These are phyloP conservation scores for Ceramica pisi DNA, from an alignment of 2,888 invertebrate genomes.

Conservation along the genomic window DNA sequence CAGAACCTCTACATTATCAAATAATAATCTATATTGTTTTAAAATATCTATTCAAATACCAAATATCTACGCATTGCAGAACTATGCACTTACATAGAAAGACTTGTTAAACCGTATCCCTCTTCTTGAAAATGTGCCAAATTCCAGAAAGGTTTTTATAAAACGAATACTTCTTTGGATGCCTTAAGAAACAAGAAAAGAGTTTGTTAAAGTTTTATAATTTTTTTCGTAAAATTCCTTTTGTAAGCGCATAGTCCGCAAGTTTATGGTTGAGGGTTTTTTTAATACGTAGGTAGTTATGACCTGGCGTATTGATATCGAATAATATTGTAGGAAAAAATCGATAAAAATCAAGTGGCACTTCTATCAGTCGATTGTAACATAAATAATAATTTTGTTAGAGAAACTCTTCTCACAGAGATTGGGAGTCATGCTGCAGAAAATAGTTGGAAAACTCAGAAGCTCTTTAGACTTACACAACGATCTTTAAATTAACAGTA, in stretches of 20 bases:
- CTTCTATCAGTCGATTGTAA: slow-evolving; percentile 21
- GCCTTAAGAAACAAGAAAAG: slow-evolving; percentile 78
- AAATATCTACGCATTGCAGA: slow-evolving; percentile 79
- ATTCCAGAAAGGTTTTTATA: slow-evolving; percentile 88
- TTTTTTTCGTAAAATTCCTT: slow-evolving; percentile 16
- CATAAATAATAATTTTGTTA: neutral
- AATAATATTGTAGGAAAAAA: neutral
- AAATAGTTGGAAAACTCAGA: neutral
- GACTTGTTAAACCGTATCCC: slow-evolving; percentile 67
- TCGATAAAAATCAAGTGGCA: neutral
- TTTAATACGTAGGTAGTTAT: slow-evolving; percentile 15
- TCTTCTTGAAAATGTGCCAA: slow-evolving; percentile 88
- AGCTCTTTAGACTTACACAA: neutral
- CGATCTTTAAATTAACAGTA: neutral
- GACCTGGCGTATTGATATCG: slow-evolving; percentile 48
- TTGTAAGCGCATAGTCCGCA: slow-evolving; percentile 87
- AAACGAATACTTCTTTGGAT: slow-evolving; percentile 82
- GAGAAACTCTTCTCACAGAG: neutral
- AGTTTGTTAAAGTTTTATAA: slow-evolving; percentile 19
- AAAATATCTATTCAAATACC: slow-evolving; percentile 3
- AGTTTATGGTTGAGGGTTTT: slow-evolving; percentile 27
- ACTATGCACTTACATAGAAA: slow-evolving; percentile 88
- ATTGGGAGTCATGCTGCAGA: neutral
- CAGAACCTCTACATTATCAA: neutral
- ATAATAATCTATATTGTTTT: slow-evolving; percentile 18